Percentiles rank a stretch among this genome's conserved stretches.
These are phyloP conservation scores for Cryptomyrus ogoouensis DNA, from an alignment of 2,113 vertebrate species.

Conservation along the genomic window DNA sequence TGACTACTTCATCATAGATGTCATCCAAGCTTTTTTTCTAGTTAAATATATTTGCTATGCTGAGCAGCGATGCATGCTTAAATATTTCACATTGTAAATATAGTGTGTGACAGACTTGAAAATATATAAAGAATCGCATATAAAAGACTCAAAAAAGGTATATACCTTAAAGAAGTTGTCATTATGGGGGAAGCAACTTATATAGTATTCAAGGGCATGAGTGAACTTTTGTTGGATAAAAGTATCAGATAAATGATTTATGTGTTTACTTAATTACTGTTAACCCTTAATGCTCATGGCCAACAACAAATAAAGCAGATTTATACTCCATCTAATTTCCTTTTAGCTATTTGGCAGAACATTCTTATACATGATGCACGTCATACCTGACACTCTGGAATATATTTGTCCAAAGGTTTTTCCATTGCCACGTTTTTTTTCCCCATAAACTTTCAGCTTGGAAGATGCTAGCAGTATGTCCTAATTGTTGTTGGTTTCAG, in stretches of 20 bases:
- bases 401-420: not conserved
- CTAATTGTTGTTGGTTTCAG: not conserved
- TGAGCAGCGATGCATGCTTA: not conserved
- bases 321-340: not conserved
- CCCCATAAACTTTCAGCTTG: not conserved
- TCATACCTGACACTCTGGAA: not conserved
- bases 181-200: not conserved
- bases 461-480: not conserved
- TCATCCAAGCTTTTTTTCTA: not conserved
- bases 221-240: not conserved
- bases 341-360: not conserved
- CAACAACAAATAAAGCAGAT: not conserved
- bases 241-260: not conserved
- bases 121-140: not conserved
- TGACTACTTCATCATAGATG: not conserved
- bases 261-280: not conserved
- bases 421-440: not conserved
- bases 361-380: not conserved
- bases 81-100: not conserved
- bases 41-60: not conserved
- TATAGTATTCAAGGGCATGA: not conserved
- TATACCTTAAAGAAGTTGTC: not conserved
- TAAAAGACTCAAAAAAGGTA: not conserved
- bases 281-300: not conserved
- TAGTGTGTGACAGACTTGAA: not conserved